These are phyloP conservation scores for Antedon mediterranea DNA, from an alignment of 53 echinoderm and acorn worm genomes.

Conservation along the genomic window DNA sequence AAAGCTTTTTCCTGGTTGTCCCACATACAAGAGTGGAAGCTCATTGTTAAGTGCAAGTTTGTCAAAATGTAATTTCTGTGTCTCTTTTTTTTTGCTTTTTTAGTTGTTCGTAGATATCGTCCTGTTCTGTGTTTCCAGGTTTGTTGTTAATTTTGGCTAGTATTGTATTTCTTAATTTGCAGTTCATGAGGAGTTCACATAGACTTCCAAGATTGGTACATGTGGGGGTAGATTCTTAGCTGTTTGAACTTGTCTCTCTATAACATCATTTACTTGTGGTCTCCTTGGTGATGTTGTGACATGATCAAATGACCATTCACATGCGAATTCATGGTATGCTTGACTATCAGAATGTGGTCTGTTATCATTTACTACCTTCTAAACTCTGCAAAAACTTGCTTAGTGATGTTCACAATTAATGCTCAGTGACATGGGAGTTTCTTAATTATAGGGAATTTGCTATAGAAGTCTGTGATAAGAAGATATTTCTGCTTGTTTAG, in stretches of 20 bases:
- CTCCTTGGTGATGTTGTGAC: not conserved
- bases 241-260: not conserved
- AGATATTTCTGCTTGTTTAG: constrained; percentile 8
- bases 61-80: constrained; percentile 5
- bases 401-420: not conserved
- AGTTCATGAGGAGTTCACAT: not conserved
- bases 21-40: constrained; percentile 4
- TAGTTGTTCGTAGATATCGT: constrained; percentile 4
- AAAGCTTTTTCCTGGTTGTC: too few relatives aligned
- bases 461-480: not conserved
- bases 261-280: not conserved
- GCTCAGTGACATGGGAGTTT: not conserved
- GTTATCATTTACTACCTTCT: constrained; percentile 6
- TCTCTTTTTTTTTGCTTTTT: constrained; percentile 3
- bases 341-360: constrained; percentile 1
- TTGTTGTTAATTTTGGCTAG: not conserved
- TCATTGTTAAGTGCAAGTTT: not conserved
- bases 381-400: not conserved
- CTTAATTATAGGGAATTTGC: not conserved
- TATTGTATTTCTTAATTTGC: not conserved
- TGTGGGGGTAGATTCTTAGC: not conserved
- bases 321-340: not conserved
- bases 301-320: not conserved
- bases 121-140: not conserved
- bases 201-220: not conserved